phyloP scores from a whole-genome alignment of 2,797 vertebrate genomes.

The Bradypodion pumilum region DNA sequence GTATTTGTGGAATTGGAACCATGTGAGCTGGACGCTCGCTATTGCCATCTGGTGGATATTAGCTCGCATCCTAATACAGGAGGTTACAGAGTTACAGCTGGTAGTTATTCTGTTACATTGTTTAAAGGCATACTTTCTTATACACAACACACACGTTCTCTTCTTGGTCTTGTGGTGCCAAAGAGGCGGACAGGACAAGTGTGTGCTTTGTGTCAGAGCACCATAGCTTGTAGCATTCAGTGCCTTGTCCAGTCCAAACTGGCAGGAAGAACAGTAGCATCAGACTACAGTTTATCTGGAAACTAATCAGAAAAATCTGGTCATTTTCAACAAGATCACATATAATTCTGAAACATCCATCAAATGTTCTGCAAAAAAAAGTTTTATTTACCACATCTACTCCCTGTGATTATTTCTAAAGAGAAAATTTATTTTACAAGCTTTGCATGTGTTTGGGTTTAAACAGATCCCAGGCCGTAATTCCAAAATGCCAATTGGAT shows the following conservation, averaged over 20 bases:
- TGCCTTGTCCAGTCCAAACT: not conserved
- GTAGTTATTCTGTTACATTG: too few species aligned
- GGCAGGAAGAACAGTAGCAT: not conserved
- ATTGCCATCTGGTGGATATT: too few species aligned
- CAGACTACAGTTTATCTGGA: not conserved
- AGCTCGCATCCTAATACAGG: too few species aligned
- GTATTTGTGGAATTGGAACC: too few species aligned
- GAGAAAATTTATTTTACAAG: slow-evolving; percentile 1
- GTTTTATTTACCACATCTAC: not conserved
- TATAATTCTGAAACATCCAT: not conserved
- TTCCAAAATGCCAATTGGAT: slow-evolving; percentile 31
- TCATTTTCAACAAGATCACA: not conserved
- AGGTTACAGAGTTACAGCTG: too few species aligned
- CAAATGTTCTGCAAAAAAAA: not conserved
- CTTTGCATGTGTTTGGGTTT: slow-evolving; percentile 5
- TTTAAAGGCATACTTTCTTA: too few species aligned
- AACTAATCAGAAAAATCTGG: not conserved
- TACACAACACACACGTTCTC: too few species aligned
- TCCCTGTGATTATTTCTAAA: not conserved
- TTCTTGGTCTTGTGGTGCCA: not conserved
- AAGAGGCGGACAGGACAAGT: not conserved
- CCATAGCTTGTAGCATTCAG: too few species aligned
- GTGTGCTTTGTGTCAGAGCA: too few species aligned
- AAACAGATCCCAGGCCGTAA: slow-evolving; percentile 19
- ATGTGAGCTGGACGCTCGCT: too few species aligned